Conservation (phyloP, 2,797 vertebrate genomes). For the Macropus fuliginosus region DNA sequence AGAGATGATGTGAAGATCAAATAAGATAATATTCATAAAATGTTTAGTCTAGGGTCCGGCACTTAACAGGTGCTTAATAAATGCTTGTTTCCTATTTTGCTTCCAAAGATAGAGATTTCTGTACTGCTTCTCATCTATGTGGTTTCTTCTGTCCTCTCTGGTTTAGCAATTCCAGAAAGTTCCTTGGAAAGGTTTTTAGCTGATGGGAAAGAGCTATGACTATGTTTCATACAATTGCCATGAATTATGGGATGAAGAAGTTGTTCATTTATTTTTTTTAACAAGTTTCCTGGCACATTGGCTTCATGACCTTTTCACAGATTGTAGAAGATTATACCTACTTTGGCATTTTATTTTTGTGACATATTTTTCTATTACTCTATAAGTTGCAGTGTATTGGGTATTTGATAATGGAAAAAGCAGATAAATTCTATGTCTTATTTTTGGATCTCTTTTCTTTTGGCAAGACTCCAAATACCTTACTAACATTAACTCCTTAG, state of each 20-base stretch:
- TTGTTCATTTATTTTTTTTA: slow-evolving; percentile 15
- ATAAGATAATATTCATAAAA: not conserved
- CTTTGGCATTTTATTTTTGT: not conserved
- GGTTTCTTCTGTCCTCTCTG: slow-evolving; percentile 7
- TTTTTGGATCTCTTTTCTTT: too few relatives aligned
- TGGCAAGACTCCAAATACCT: not conserved
- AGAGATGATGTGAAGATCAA: not conserved
- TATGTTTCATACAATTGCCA: not conserved
- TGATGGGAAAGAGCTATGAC: not conserved
- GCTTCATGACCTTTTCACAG: not conserved
- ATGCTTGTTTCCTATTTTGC: not conserved
- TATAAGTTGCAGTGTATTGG: not conserved
- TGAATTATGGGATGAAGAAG: not conserved
- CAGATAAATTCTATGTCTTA: not conserved
- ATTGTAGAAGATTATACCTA: not conserved
- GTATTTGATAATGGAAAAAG: not conserved
- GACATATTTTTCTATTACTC: not conserved
- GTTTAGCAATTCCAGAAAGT: not conserved
- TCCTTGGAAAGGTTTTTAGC: slow-evolving; percentile 31
- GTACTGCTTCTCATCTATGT: not conserved
- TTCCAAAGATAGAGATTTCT: not conserved
- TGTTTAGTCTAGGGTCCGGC: not conserved
- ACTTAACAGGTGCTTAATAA: not conserved
- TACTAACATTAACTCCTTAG: not conserved
- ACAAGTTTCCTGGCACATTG: not conserved